Evolutionary conservation across 2,888 invertebrate species (phyloP).

Genomic region (Synergus itoensis): DNA sequence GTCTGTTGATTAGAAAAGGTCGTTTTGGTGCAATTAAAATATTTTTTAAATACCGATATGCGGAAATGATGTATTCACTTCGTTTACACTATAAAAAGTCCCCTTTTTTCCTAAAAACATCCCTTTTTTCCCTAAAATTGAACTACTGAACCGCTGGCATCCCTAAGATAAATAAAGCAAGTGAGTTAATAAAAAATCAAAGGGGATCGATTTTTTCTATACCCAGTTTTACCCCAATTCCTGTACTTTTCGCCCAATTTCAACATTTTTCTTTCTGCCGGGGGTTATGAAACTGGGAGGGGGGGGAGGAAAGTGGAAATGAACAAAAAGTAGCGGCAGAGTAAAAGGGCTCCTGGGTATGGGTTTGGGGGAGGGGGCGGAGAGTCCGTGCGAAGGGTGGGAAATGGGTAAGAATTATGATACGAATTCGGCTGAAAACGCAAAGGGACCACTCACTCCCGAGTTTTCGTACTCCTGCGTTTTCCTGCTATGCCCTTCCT

Average conservation of each 20-base stretch:
- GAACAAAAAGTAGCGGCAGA: slow-evolving; percentile 56
- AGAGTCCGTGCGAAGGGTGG: slow-evolving; percentile 58
- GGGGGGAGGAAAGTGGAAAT: slow-evolving; percentile 57
- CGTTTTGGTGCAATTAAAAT: no score
- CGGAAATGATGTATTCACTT: no score
- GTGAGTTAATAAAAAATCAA: background rate
- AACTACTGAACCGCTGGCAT: no score
- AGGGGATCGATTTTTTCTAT: no score
- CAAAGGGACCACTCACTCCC: slow-evolving; percentile 60
- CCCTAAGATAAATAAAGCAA: no score
- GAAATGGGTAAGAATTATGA: slow-evolving; percentile 68
- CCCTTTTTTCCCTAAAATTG: no score
- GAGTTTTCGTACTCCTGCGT: slow-evolving; percentile 47
- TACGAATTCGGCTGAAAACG: slow-evolving; percentile 64
- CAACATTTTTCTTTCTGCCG: slow-evolving; percentile 45
- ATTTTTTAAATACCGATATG: no score
- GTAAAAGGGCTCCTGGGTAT: slow-evolving; percentile 46
- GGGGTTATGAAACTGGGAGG: slow-evolving; percentile 54
- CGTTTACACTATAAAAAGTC: no score
- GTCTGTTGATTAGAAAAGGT: no score
- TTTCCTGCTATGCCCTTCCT: slow-evolving; percentile 33
- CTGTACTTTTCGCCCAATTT: background rate
- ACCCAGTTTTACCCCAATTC: background rate
- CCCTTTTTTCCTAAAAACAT: no score
- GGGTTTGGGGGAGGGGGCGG: slow-evolving; percentile 58